These are phyloP conservation scores for Perca fluviatilis DNA, from an alignment of 2,113 vertebrate species.

Conservation along the genomic window DNA sequence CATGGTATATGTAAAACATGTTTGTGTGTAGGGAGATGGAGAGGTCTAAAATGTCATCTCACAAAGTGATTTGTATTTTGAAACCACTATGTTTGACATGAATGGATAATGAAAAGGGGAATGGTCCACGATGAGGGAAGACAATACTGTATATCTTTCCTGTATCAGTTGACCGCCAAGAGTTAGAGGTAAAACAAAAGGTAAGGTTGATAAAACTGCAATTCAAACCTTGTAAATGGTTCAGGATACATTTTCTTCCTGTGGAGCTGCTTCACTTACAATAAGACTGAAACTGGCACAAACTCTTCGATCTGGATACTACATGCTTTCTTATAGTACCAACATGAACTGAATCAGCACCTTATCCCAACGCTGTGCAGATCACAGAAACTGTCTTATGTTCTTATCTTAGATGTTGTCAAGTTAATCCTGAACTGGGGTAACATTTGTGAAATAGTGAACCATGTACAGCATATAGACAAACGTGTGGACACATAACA, in stretches of 20 bases:
- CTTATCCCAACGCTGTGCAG: not conserved
- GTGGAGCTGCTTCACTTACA: not conserved
- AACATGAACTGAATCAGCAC: conserved; percentile 7
- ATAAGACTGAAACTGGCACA: not conserved
- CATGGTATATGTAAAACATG: not conserved
- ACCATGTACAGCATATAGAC: not conserved
- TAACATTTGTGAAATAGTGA: not conserved
- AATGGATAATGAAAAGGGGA: conserved; percentile 18
- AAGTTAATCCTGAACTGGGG: not conserved
- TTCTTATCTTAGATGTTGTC: not conserved
- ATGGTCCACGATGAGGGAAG: not conserved
- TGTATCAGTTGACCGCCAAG: not conserved
- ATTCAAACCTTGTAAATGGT: not conserved
- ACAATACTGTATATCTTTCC: not conserved
- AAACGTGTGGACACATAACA: not conserved
- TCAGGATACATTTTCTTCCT: not conserved
- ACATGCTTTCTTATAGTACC: not conserved
- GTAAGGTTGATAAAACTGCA: not conserved
- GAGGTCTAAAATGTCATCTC: not conserved
- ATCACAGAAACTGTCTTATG: not conserved
- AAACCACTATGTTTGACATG: not conserved
- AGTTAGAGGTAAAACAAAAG: not conserved
- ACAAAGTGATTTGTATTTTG: not conserved
- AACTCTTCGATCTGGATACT: not conserved
- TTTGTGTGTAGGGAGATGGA: no score